Evolutionary conservation across 1,140 invertebrate genomes (phyloP).

Genomic region (Drosophila ironensis): DNA sequence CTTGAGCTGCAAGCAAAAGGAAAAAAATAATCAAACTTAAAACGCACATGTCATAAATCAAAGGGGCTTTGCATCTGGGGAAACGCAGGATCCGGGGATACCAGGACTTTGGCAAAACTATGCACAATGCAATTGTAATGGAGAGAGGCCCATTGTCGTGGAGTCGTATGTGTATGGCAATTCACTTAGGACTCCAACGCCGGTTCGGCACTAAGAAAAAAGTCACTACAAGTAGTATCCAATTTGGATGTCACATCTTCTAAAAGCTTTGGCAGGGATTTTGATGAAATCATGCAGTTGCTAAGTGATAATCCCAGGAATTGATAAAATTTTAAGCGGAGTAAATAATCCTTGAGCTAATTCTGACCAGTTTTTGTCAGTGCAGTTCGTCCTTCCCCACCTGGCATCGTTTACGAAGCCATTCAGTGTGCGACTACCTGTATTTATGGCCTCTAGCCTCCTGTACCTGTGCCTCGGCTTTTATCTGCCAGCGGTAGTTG

Average conservation of each 20-base stretch:
- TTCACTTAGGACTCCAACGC: slow-evolving; percentile 55
- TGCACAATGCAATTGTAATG: slow-evolving; percentile 41
- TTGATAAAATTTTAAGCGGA: too few species aligned
- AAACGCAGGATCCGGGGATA: not conserved
- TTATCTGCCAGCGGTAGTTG: slow-evolving; percentile 73
- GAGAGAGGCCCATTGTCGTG: slow-evolving; percentile 57
- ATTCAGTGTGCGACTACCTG: slow-evolving; percentile 71
- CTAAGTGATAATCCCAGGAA: too few species aligned
- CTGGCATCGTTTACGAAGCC: slow-evolving; percentile 68
- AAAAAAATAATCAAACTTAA: slow-evolving; percentile 69
- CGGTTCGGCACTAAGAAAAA: not conserved
- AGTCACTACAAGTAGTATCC: too few species aligned
- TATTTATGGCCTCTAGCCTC: slow-evolving; percentile 59
- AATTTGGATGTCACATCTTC: too few species aligned
- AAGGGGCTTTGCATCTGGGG: slow-evolving; percentile 47
- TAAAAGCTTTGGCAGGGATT: too few species aligned
- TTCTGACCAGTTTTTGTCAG: not conserved
- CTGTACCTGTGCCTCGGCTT: slow-evolving; percentile 47
- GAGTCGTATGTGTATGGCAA: slow-evolving; percentile 55
- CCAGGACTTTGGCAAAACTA: slow-evolving; percentile 35
- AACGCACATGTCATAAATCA: slow-evolving; percentile 76
- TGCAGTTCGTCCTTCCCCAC: slow-evolving; percentile 9
- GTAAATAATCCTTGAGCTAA: too few species aligned
- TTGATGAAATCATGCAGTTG: too few species aligned
- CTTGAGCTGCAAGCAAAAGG: slow-evolving; percentile 19